phyloP scores from a whole-genome alignment of 2,888 invertebrate genomes.

The Tuberolachnus salignus region DNA sequence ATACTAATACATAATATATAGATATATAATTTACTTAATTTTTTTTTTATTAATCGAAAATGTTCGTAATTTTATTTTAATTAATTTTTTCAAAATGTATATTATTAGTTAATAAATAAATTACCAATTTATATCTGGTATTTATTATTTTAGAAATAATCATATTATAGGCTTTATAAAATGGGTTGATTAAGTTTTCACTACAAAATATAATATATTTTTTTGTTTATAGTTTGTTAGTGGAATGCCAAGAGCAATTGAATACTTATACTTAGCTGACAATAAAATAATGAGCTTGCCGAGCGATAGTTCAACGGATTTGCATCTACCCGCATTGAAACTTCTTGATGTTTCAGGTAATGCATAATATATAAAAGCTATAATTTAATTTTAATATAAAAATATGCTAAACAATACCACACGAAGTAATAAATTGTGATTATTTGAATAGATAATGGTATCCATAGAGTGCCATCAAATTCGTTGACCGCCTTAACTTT shows the following conservation, averaged over 20 bases:
- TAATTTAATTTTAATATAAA: not conserved
- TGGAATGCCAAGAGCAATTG: conserved; percentile 77
- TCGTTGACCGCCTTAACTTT: conserved; percentile 72
- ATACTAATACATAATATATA: not conserved
- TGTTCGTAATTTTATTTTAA: too few species aligned
- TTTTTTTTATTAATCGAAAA: too few species aligned
- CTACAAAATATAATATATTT: too few species aligned
- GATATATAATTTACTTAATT: too few species aligned
- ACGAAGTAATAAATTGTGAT: not conserved
- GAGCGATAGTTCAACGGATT: conserved; percentile 70
- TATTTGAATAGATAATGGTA: conserved; percentile 67
- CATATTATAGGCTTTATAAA: not conserved
- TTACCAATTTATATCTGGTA: too few species aligned
- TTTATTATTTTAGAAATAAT: not conserved
- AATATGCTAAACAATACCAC: not conserved
- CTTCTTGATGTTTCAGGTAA: conserved; percentile 74
- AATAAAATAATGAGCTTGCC: conserved; percentile 76
- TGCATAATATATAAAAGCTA: not conserved
- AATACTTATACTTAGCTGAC: conserved; percentile 73
- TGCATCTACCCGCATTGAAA: conserved; percentile 75
- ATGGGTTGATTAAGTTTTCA: too few species aligned
- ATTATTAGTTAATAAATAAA: too few species aligned
- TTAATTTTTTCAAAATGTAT: too few species aligned
- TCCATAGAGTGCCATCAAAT: conserved; percentile 73
- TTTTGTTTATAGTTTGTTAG: conserved; percentile 66